A percentile compares a stretch with the other conserved stretches of the same genome.
phyloP scores from a whole-genome alignment of 1,140 invertebrate genomes.

The Aplysia californica region DNA sequence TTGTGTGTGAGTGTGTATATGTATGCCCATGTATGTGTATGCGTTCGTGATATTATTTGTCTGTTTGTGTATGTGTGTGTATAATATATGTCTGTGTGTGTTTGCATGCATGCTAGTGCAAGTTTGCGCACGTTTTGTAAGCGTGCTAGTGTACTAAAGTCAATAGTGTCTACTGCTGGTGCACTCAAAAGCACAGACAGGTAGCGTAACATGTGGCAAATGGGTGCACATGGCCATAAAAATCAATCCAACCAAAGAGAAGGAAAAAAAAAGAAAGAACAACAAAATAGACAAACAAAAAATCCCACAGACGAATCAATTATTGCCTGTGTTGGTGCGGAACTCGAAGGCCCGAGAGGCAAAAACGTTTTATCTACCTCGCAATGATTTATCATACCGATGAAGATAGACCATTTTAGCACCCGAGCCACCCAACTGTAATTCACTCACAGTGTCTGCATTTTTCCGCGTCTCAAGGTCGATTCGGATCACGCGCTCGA shows the following conservation, averaged over 20 bases:
- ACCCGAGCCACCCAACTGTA: no score
- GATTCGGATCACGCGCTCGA: no score
- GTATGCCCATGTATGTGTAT: slow-evolving; percentile 7
- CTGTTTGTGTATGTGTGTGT: slow-evolving; percentile 10
- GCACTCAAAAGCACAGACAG: not conserved
- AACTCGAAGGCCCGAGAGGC: no score
- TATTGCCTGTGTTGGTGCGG: no score
- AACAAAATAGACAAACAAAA: no score
- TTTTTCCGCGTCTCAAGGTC: no score
- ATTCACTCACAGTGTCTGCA: no score
- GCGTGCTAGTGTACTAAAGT: not conserved
- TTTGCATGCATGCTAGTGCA: slow-evolving; percentile 6
- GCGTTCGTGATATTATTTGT: not conserved
- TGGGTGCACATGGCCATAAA: not conserved
- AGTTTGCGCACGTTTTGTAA: not conserved
- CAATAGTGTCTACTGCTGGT: not conserved
- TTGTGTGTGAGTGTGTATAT: not conserved
- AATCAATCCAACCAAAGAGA: not conserved
- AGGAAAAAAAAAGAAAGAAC: no score
- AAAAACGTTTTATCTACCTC: no score
- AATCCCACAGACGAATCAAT: no score
- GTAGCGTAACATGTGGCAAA: not conserved
- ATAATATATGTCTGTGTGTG: slow-evolving; percentile 10
- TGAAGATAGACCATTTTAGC: no score
- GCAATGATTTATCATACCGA: no score